Evolutionary conservation across 1,140 invertebrate genomes (phyloP), one percentile per base, ranked within the genome.

Genomic region (Pogonomyrmex californicus): DNA sequence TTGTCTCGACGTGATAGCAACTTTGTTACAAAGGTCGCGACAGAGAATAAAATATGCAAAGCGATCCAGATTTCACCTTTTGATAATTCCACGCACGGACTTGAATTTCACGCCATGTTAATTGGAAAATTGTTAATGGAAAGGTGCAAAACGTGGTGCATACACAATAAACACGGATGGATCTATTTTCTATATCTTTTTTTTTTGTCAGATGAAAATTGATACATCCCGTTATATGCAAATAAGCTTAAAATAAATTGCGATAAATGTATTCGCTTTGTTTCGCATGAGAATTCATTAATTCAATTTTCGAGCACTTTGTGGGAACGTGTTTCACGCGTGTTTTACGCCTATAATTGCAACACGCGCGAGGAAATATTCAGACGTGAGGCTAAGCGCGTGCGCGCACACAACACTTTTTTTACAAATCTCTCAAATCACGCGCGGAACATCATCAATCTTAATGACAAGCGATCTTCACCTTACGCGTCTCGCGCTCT

Each of bases 401-500:
- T 17, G 51, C 17, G 41, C 30, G 36, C 33, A 47, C 63, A n/a
- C n/a, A 4, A 60, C 41, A 49, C 41, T 58, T 81, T 81, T 81
- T 70, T 75, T 75, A 60, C 30, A 6, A 60, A 75, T 75, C 54
- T 49, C 54, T 75, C 54, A 83, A 83, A 83, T 83, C 73, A 81
- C 63, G 33, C 54, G 79, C 68, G 54, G n/a, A 38, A 73, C 68
- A 73, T 75, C 79, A 75, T 83, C 54, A 83, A 83, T 83, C 79
- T 83, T 83, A 83, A 83, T 83, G 79, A 75, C 79, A 75, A 75
- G 79, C 79, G 79, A 83, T 83, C 79, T 83, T 83, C 79, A 83
- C 79, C 79, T 83, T 75, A 83, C 68, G 38, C 68, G 79, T 54
- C 79, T 73, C 68, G 79, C 79, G 68, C 79, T 83, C 79, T 60